A percentile compares a stretch with the other conserved stretches of the same genome.
Conservation (phyloP, 2,797 vertebrate species). For the Mus minutoides region DNA sequence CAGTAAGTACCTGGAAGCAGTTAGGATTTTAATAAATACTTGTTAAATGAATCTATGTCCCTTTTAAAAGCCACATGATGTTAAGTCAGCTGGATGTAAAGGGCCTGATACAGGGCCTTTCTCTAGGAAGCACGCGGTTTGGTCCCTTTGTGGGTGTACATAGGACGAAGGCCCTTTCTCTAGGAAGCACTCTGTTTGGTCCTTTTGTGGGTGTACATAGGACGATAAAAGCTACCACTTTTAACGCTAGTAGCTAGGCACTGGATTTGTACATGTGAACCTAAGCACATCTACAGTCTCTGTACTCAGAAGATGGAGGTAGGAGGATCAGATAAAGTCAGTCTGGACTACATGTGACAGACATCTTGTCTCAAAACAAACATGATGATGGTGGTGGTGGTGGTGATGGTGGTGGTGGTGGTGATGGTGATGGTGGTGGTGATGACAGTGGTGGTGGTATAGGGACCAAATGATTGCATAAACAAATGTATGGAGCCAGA, state of each 20-base stretch:
- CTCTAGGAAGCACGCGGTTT: not conserved
- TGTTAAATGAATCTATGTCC: conserved; percentile 49
- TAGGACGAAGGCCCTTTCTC: too few relatives aligned
- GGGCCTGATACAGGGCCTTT: not conserved
- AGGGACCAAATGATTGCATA: not conserved
- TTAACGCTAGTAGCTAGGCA: not conserved
- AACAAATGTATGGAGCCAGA: not conserved
- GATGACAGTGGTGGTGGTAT: not conserved
- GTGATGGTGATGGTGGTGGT: too few relatives aligned
- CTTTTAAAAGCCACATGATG: not conserved
- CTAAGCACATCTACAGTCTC: not conserved
- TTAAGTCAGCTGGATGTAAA: not conserved
- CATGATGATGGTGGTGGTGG: not conserved
- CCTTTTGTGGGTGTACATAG: not conserved
- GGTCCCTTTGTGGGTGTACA: not conserved
- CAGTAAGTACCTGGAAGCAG: not conserved
- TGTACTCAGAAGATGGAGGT: not conserved
- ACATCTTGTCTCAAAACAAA: not conserved
- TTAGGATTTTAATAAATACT: conserved; percentile 56
- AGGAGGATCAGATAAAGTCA: not conserved
- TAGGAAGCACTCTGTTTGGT: too few relatives aligned
- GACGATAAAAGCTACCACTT: not conserved
- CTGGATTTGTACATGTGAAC: not conserved
- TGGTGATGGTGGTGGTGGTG: too few relatives aligned
- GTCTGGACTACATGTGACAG: not conserved